A percentile compares a stretch with the other conserved stretches of the same genome.
Conservation (phyloP, 2,797 vertebrate species). For the Acropternis orthonyx region DNA sequence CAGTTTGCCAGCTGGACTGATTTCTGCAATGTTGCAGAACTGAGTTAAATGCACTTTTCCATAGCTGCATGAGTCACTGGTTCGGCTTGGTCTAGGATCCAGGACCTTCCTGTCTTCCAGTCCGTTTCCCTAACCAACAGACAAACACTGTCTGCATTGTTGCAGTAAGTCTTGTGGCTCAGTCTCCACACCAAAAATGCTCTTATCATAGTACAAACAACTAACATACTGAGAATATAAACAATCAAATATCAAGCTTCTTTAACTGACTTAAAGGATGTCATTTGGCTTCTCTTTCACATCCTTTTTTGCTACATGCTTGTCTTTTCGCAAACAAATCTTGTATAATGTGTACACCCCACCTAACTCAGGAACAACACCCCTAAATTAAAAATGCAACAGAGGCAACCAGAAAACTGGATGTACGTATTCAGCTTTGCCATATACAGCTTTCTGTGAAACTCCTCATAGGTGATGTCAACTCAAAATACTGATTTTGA, state of each 20-base stretch:
- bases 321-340: conserved; percentile 44
- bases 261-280: conserved; percentile 61
- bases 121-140: conserved; percentile 13
- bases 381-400: not conserved
- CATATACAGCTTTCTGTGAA: not conserved
- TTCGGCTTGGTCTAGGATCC: conserved; percentile 3
- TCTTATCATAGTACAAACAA: conserved; percentile 75
- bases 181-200: conserved; percentile 55
- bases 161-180: conserved; percentile 14
- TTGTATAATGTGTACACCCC: not conserved
- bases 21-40: not conserved
- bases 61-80: conserved; percentile 21
- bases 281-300: conserved; percentile 63
- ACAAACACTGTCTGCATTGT: conserved; percentile 41
- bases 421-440: not conserved
- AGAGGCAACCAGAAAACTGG: not conserved
- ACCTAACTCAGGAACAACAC: not conserved
- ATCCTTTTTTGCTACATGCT: conserved; percentile 60
- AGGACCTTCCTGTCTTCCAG: conserved; percentile 37
- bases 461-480: not conserved
- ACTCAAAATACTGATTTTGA: not conserved
- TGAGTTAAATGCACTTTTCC: conserved; percentile 4
- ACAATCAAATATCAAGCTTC: conserved; percentile 69
- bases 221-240: conserved; percentile 64
- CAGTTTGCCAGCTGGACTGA: not conserved